Evolutionary conservation across 30 jellyfish, hydroid and myxozoan genomes (phyloP), one percentile per base, ranked within the genome.

Genomic region (Clytia hemisphaerica): DNA sequence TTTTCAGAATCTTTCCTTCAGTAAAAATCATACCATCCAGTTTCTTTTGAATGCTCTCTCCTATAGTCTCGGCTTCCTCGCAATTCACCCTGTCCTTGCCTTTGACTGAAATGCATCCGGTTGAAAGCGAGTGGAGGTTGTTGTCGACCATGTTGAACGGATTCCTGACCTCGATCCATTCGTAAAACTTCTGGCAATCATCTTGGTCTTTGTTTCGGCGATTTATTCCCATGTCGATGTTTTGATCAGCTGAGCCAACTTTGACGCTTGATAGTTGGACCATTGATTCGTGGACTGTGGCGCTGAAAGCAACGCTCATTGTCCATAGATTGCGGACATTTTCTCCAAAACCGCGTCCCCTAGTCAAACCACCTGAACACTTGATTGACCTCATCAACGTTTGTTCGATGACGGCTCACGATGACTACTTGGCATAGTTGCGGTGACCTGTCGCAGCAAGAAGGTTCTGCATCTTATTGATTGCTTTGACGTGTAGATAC

Each of bases 391-490:
- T 54, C 92, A 78, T 67, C 87, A 78, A 4, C 42, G 61, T 50
- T 49, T 78, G 92, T 48, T 78, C 92, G 42, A 78, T 78, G 3
- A 46, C 82, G 6, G n/a, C n/a, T n/a, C n/a, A n/a, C n/a, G n/a
- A n/a, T n/a, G n/a, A n/a, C n/a, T n/a, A n/a, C n/a, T 77, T 77
- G 2, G 86, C 86, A 45, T 67, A 77, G 22, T 50, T 34, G 62
- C 31, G 62, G 35, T 75, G 89, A 18, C 89, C 89, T 6, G 89
- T 6, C 4, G 83, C 89, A 9, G 89, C 89, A 45, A 75, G 38
- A 3, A 58, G 37, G 28, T 42, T 42, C 1, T 67, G 79, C 92
- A 67, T 77, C 10, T 77, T 46, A 16, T 68, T 2, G 12, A 61
- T 12, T 14, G 47, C 25, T 32, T 49, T 30, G 1, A 65, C 69